A percentile compares a stretch with the other conserved stretches of the same genome.
Conservation (phyloP, 2,888 invertebrate species). For the Axea sp. region DNA sequence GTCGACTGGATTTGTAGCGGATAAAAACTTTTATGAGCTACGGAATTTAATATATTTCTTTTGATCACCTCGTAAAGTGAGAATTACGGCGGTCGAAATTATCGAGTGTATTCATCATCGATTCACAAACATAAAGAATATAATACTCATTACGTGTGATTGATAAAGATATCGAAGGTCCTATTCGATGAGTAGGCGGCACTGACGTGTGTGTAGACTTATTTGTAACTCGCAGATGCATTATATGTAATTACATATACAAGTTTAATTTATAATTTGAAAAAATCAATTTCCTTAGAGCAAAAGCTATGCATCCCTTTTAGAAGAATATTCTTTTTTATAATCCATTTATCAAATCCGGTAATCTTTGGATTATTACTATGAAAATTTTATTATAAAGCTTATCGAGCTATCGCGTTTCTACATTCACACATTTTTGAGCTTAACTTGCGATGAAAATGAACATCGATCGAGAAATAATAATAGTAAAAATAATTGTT, state of each 20-base stretch:
- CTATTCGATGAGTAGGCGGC: neutral
- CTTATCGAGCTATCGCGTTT: slow-evolving; percentile 8
- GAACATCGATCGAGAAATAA: slow-evolving; percentile 5
- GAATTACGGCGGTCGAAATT: slow-evolving; percentile 25
- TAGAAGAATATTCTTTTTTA: too few relatives aligned
- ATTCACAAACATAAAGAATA: slow-evolving; percentile 17
- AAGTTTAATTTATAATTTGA: too few relatives aligned
- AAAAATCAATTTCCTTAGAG: too few relatives aligned
- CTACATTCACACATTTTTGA: slow-evolving; percentile 10
- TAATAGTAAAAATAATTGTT: slow-evolving; percentile 37
- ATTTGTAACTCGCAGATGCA: neutral
- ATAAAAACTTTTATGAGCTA: slow-evolving; percentile 37
- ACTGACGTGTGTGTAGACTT: neutral
- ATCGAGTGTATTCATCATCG: slow-evolving; percentile 37
- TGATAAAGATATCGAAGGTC: slow-evolving; percentile 35
- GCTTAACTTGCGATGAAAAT: neutral
- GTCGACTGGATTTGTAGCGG: slow-evolving; percentile 1
- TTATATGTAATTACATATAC: too few relatives aligned
- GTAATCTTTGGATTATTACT: neutral
- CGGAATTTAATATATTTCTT: slow-evolving; percentile 49
- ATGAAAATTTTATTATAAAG: neutral
- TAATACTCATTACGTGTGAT: slow-evolving; percentile 31
- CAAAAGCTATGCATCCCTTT: too few relatives aligned
- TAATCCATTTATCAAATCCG: neutral
- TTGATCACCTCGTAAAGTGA: slow-evolving; percentile 46